Conservation (phyloP, 2,888 invertebrate species). For the Leptinotarsa peninsularis region DNA sequence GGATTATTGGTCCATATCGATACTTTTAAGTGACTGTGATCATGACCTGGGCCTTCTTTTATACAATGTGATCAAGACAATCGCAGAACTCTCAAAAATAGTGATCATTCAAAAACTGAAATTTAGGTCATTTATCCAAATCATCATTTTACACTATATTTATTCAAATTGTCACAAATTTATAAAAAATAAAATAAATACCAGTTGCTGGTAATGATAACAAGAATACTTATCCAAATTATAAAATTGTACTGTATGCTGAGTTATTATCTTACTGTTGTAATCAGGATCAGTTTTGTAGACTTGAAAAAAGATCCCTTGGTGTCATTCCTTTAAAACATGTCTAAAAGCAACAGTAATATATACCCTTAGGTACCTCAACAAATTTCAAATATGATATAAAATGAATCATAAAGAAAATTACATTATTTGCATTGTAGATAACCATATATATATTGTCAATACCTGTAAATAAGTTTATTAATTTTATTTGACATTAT, state of each 20-base stretch:
- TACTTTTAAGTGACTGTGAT: too few relatives aligned
- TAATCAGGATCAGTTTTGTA: too few relatives aligned
- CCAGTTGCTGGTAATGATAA: neutral
- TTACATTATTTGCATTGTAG: neutral
- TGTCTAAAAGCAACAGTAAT: too few relatives aligned
- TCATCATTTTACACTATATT: neutral
- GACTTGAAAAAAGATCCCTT: too few relatives aligned
- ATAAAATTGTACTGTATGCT: neutral
- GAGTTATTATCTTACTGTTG: too few relatives aligned
- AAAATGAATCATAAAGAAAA: neutral
- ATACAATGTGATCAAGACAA: too few relatives aligned
- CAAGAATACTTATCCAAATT: neutral
- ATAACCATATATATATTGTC: neutral
- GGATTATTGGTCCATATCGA: too few relatives aligned
- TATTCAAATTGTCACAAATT: conserved; percentile 6
- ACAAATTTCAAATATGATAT: too few relatives aligned
- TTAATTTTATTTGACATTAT: neutral
- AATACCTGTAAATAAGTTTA: conserved; percentile 1
- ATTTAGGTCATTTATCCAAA: neutral
- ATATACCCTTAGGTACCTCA: too few relatives aligned
- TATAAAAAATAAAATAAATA: neutral
- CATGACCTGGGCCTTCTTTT: too few relatives aligned
- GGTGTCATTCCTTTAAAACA: too few relatives aligned
- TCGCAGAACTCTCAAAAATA: neutral
- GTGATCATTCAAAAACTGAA: too few relatives aligned